Conservation (phyloP, 2,113 vertebrate genomes). For the Zosterops hypoxanthus region DNA sequence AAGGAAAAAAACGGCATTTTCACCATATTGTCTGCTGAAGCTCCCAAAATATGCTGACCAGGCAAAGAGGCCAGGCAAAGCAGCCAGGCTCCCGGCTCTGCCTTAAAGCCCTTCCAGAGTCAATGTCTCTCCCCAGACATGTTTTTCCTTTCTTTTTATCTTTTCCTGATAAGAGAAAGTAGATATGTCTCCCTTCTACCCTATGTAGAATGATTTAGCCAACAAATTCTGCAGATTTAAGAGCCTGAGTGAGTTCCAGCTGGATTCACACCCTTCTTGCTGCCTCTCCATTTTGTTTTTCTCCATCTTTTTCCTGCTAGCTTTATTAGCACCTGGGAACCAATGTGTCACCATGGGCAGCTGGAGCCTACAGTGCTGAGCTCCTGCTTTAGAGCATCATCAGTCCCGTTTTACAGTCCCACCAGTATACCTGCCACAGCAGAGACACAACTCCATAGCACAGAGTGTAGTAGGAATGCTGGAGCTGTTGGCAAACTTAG, state of each 20-base stretch:
- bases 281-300: neutral
- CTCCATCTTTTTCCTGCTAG: neutral
- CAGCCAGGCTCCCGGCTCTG: neutral
- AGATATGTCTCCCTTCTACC: neutral
- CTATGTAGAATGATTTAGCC: fast-evolving
- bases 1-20: neutral
- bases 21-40: neutral
- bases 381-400: neutral
- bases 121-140: neutral
- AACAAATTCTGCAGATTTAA: neutral
- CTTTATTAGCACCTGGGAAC: neutral
- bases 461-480: fast-evolving
- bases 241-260: neutral
- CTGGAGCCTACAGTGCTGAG: neutral
- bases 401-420: neutral
- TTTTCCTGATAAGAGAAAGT: neutral
- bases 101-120: neutral
- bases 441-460: fast-evolving
- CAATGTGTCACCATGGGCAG: fast-evolving
- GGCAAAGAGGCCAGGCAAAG: fast-evolving
- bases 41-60: neutral
- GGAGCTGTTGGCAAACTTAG: neutral
- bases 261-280: neutral
- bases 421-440: neutral
- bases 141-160: neutral